Evolutionary conservation across 2,888 invertebrate species (phyloP).

Genomic region (Tiphia femorata): DNA sequence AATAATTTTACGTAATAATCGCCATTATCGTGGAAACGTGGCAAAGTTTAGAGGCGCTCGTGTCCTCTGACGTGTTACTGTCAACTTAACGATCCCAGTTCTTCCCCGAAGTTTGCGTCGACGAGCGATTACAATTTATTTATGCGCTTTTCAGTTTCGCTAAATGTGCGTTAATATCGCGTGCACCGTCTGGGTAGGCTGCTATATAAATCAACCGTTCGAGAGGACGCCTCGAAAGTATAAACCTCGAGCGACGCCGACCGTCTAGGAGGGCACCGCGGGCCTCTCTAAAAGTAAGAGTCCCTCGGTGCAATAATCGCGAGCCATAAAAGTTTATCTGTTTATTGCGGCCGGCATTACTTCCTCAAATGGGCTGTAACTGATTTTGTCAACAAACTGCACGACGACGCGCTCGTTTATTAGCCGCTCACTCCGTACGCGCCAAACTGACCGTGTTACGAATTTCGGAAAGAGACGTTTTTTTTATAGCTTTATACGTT

Average conservation of each 20-base stretch:
- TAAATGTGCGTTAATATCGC: constrained; percentile 27
- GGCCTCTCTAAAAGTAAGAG: constrained; percentile 52
- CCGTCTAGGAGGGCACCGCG: constrained; percentile 6
- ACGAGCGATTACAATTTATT: no score
- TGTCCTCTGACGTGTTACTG: no score
- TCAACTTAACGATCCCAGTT: no score
- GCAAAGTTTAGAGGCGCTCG: no score
- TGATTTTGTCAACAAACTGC: constrained; percentile 58
- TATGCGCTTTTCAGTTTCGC: no score
- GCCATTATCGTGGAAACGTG: no score
- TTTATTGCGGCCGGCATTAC: constrained; percentile 60
- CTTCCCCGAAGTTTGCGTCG: no score
- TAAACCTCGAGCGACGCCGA: constrained; percentile 12
- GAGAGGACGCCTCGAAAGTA: constrained; percentile 16
- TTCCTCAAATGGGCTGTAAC: constrained; percentile 57
- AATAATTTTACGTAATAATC: no score
- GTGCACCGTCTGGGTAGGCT: background rate
- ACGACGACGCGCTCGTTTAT: constrained; percentile 19
- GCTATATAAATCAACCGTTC: constrained; percentile 36
- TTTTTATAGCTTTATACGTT: constrained; percentile 47
- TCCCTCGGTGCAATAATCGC: constrained; percentile 58
- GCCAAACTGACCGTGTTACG: background rate
- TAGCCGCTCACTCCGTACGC: background rate
- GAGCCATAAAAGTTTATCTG: constrained; percentile 59
- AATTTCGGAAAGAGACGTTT: constrained; percentile 16